Percentiles rank a stretch among this genome's conserved stretches.
Conservation (phyloP, 2,888 invertebrate species). For the Pomacea canaliculata region DNA sequence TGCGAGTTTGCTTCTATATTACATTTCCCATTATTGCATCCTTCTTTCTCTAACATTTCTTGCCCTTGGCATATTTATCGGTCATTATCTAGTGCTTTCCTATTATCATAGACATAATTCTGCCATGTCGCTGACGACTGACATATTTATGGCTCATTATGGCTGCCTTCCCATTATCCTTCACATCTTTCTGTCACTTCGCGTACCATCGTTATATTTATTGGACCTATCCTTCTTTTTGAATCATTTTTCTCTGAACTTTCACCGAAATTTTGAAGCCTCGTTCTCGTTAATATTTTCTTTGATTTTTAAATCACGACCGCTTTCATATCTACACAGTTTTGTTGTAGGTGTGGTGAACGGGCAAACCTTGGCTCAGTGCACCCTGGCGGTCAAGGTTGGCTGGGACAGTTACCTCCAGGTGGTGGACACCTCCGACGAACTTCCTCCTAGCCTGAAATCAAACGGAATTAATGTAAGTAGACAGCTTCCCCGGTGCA, state of each 20-base stretch:
- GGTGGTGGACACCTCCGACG: constrained; percentile 27
- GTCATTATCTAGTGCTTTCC: not conserved
- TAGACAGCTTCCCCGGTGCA: not conserved
- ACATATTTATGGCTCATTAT: not conserved
- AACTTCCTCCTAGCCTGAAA: constrained; percentile 31
- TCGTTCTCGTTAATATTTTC: not conserved
- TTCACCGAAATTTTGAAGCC: not conserved
- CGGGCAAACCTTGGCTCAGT: constrained; percentile 33
- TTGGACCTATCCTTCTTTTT: not conserved
- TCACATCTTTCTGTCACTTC: not conserved
- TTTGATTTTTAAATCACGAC: not conserved
- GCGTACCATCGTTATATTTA: not conserved
- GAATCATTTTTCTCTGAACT: not conserved
- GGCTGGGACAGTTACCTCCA: constrained; percentile 35
- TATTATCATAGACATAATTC: not conserved
- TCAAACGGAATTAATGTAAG: constrained; percentile 35
- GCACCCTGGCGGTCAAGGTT: constrained; percentile 33
- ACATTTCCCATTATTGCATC: not conserved
- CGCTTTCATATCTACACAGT: not conserved
- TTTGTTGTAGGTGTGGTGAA: constrained; percentile 31
- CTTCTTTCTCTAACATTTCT: not conserved
- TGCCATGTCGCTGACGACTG: not conserved
- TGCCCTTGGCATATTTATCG: not conserved
- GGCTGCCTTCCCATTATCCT: not conserved
- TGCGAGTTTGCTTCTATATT: too few relatives aligned